Evolutionary conservation across 2,113 vertebrate genomes (phyloP).

Genomic region (Catharus bicknelli): DNA sequence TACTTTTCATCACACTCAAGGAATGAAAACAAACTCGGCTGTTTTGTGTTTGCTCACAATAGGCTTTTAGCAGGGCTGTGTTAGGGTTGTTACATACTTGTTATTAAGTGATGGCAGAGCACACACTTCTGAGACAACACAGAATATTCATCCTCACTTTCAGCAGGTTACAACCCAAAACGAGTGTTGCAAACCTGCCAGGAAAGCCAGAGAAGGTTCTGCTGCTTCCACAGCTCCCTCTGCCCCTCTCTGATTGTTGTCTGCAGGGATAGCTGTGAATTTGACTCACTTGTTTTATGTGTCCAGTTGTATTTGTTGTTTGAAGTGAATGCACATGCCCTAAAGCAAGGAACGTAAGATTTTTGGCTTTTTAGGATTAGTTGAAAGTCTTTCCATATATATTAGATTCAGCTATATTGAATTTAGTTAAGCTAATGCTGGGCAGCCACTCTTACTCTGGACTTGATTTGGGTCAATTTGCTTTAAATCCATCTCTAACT

Average conservation of each 20-base stretch:
- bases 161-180: background rate
- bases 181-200: background rate
- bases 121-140: background rate
- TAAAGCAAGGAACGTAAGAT: background rate
- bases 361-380: background rate
- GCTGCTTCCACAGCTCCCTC: background rate
- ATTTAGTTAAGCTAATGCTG: constrained; percentile 17
- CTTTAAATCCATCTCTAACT: background rate
- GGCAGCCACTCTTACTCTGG: background rate
- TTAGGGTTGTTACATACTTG: background rate
- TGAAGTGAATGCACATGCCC: background rate
- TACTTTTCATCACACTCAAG: background rate
- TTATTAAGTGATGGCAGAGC: background rate
- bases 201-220: background rate
- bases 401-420: background rate
- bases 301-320: background rate
- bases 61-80: background rate
- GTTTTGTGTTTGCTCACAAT: background rate
- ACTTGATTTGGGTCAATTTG: constrained; percentile 3
- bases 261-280: background rate
- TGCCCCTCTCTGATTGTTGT: background rate
- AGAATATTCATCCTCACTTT: background rate
- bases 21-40: constrained; percentile 46
- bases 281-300: background rate
- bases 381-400: background rate